Percentiles rank a stretch among this genome's conserved stretches.
These are phyloP conservation scores for Gasterosteus nipponicus DNA, from an alignment of 2,113 vertebrate genomes.

Conservation along the genomic window DNA sequence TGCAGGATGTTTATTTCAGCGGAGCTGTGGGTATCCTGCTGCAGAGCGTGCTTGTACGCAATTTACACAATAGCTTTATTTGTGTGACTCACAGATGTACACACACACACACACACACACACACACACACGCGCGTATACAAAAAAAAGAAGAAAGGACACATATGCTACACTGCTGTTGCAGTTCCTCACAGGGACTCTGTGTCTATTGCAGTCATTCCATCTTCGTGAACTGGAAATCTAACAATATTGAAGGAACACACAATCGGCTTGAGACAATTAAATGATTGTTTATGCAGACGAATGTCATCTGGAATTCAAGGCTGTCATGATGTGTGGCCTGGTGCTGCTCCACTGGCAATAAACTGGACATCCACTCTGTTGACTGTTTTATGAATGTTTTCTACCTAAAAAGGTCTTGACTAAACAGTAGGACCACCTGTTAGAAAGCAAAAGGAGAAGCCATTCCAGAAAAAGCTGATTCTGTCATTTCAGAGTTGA, in stretches of 20 bases:
- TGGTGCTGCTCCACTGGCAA: constrained; percentile 27
- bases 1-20: constrained; percentile 51
- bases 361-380: constrained; percentile 18
- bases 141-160: neutral
- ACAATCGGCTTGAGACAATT: constrained; percentile 30
- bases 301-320: constrained; percentile 31
- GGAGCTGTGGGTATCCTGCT: constrained; percentile 35
- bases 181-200: constrained; percentile 44
- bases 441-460: neutral
- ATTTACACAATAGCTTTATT: constrained; percentile 11
- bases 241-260: constrained; percentile 23
- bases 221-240: constrained; percentile 32
- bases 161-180: constrained; percentile 23
- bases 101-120: neutral
- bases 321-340: constrained; percentile 31
- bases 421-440: constrained; percentile 7
- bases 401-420: neutral
- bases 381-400: constrained; percentile 7
- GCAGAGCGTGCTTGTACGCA: constrained; percentile 55
- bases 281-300: constrained; percentile 48
- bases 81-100: neutral
- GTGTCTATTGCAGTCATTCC: constrained; percentile 23
- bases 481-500: neutral
- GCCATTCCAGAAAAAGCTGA: neutral
- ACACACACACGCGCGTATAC: neutral